phyloP scores from a whole-genome alignment of 2,113 vertebrate species.

The Burhinus bistriatus region DNA sequence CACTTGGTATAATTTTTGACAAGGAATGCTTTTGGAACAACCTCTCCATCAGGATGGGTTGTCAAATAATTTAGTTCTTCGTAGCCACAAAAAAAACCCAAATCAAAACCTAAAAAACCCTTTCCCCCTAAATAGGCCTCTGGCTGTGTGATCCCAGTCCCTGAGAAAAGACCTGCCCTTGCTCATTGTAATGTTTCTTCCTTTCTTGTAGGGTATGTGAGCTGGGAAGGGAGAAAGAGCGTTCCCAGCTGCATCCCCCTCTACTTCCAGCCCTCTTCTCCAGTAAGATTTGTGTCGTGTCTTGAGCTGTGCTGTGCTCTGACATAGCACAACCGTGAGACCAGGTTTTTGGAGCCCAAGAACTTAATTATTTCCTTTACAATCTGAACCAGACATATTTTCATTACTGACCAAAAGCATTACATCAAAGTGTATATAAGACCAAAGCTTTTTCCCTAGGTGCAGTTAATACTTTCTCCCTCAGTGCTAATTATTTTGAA shows the following conservation, averaged over 20 bases:
- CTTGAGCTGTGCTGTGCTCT: not conserved
- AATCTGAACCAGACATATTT: not conserved
- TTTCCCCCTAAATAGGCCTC: not conserved
- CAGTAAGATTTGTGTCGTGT: not conserved
- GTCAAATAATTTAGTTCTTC: not conserved
- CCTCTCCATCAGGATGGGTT: rapidly evolving
- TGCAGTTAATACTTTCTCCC: not conserved
- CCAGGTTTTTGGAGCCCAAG: not conserved
- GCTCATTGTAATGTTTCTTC: not conserved
- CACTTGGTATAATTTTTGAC: not conserved
- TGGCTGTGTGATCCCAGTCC: not conserved
- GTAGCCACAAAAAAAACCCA: not conserved
- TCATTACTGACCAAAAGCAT: not conserved
- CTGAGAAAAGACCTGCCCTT: not conserved
- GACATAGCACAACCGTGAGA: rapidly evolving
- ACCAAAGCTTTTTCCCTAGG: not conserved
- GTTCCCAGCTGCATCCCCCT: not conserved
- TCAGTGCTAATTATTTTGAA: not conserved
- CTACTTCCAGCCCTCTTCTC: not conserved
- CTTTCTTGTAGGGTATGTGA: rapidly evolving
- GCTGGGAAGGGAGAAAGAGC: not conserved
- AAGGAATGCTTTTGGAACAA: not conserved
- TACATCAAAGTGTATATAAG: not conserved
- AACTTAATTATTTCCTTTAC: rapidly evolving
- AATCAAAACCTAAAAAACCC: rapidly evolving